Evolutionary conservation across 2,888 invertebrate genomes (phyloP).

Genomic region (Drosophila borborema): DNA sequence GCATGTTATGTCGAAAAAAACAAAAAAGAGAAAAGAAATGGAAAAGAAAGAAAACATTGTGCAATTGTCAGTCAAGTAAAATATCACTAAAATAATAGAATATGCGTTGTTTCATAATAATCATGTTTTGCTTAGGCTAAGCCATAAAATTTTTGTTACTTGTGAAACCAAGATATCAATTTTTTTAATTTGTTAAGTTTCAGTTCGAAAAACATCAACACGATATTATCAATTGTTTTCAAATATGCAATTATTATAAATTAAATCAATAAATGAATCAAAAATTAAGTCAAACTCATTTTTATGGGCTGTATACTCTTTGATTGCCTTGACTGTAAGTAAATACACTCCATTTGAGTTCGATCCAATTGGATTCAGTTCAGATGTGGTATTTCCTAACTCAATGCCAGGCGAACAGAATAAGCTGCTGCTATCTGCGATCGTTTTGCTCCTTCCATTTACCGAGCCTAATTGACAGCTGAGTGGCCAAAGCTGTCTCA

Average conservation of each 20-base stretch:
- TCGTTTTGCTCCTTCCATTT: neutral
- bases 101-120: conserved; percentile 39
- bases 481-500: neutral
- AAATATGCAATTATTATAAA: conserved; percentile 51
- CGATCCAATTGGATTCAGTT: neutral
- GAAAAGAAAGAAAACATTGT: conserved; percentile 21
- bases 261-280: conserved; percentile 49
- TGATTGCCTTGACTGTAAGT: neutral
- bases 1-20: conserved; percentile 46
- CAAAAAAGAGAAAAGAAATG: conserved; percentile 4
- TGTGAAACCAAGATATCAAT: conserved; percentile 48
- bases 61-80: conserved; percentile 49
- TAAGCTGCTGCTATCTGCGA: neutral
- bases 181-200: conserved; percentile 68
- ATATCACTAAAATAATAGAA: conserved; percentile 20
- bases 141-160: conserved; percentile 56
- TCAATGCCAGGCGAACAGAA: neutral
- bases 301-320: neutral
- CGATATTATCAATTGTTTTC: conserved; percentile 74
- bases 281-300: neutral
- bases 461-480: neutral
- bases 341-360: neutral
- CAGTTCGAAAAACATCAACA: conserved; percentile 41
- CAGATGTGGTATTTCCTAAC: neutral
- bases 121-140: conserved; percentile 65